Percentiles rank a stretch among this genome's conserved stretches.
Conservation (phyloP, 1,140 invertebrate species). For the Diachasma alloeum region DNA sequence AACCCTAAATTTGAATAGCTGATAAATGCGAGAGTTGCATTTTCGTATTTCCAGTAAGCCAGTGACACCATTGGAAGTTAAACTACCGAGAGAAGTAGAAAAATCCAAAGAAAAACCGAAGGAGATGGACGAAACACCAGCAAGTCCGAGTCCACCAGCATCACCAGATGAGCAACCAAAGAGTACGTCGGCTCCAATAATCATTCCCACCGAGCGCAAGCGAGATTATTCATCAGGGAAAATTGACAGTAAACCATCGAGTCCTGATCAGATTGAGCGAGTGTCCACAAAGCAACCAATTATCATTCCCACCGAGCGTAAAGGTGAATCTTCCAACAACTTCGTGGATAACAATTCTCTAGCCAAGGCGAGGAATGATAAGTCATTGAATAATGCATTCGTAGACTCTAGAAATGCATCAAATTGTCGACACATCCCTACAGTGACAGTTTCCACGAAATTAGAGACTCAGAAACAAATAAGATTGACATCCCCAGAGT, state of each 20-base stretch:
- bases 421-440: conserved; percentile 37
- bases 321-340: neutral
- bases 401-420: neutral
- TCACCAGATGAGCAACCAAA: conserved; percentile 41
- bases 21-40: neutral
- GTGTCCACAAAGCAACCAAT: conserved; percentile 34
- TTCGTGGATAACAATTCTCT: neutral
- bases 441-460: conserved; percentile 38
- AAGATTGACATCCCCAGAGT: neutral
- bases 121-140: conserved; percentile 51
- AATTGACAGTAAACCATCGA: conserved; percentile 31
- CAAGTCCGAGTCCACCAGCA: conserved; percentile 58
- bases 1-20: neutral
- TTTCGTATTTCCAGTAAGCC: neutral
- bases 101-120: conserved; percentile 2
- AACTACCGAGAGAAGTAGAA: neutral
- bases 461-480: neutral
- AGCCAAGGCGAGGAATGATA: neutral
- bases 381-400: neutral
- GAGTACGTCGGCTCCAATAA: conserved; percentile 44
- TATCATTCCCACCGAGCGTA: conserved; percentile 45
- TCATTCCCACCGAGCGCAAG: conserved; percentile 58
- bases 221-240: conserved; percentile 21
- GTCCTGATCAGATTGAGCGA: conserved; percentile 34
- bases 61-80: neutral